Conservation (phyloP, 1,140 invertebrate genomes). For the Apis cerana region DNA sequence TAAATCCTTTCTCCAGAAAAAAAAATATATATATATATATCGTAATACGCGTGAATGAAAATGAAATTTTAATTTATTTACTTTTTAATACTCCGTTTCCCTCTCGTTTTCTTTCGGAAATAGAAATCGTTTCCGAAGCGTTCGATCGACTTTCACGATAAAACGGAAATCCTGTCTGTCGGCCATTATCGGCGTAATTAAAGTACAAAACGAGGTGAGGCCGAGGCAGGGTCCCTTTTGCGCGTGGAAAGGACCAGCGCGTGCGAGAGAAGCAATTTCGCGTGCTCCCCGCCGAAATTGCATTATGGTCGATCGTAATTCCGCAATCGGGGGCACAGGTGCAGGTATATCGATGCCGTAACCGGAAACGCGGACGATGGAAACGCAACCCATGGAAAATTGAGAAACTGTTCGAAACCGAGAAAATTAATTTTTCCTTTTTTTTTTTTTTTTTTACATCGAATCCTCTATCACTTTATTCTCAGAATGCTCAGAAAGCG, state of each 20-base stretch:
- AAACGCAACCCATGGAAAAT: no score
- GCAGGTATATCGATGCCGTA: constrained; percentile 63
- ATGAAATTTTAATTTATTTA: no score
- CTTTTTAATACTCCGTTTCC: no score
- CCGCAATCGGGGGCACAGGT: constrained; percentile 71
- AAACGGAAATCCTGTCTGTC: not conserved
- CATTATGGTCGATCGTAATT: constrained; percentile 71
- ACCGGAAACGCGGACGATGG: not conserved
- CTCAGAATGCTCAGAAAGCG: no score
- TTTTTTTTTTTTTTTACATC: no score
- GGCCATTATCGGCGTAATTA: constrained; percentile 42
- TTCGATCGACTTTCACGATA: not conserved
- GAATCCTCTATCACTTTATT: no score
- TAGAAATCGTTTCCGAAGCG: not conserved
- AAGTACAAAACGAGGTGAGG: constrained; percentile 33
- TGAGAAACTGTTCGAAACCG: not conserved
- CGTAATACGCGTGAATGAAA: no score
- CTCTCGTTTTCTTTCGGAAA: not conserved
- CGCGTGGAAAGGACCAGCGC: not conserved
- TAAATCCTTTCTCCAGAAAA: no score
- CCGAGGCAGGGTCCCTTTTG: not conserved
- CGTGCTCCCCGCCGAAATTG: constrained; percentile 63
- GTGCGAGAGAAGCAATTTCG: constrained; percentile 59
- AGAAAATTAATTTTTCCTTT: no score
- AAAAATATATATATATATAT: no score